Evolutionary conservation across 2,797 vertebrate species (phyloP).

Genomic region (Takifugu ocellatus): DNA sequence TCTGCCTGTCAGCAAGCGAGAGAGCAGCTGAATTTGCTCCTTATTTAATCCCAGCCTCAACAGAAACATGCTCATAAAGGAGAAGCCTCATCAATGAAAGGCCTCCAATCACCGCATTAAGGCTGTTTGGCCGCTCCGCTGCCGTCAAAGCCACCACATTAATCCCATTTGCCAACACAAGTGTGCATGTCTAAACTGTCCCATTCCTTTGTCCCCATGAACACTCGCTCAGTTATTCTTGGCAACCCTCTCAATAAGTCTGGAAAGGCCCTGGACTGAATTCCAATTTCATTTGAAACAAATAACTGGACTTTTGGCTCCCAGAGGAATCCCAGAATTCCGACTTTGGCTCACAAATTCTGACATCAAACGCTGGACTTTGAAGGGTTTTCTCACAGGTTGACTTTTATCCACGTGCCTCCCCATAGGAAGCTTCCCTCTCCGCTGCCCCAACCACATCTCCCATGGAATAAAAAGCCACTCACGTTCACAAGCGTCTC

Average conservation of each 20-base stretch:
- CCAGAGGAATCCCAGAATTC: too few species aligned
- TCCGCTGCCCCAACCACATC: not conserved
- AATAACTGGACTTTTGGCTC: not conserved
- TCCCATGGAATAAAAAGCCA: slow-evolving; percentile 35
- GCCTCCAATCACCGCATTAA: slow-evolving; percentile 63
- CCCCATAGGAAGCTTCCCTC: not conserved
- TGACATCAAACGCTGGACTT: too few species aligned
- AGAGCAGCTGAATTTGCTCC: slow-evolving; percentile 67
- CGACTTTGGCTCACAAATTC: too few species aligned
- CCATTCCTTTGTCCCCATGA: slow-evolving; percentile 35
- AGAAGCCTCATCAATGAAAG: slow-evolving; percentile 74
- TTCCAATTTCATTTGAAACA: slow-evolving; percentile 11
- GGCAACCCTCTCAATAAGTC: slow-evolving; percentile 4
- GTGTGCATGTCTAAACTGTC: slow-evolving; percentile 30
- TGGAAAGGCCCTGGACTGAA: not conserved
- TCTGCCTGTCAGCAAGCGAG: slow-evolving; percentile 66
- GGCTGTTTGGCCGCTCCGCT: slow-evolving; percentile 52
- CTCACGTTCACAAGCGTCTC: slow-evolving; percentile 97
- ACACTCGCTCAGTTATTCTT: slow-evolving; percentile 12
- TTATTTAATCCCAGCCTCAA: slow-evolving; percentile 83
- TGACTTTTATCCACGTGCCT: too few species aligned
- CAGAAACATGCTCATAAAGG: slow-evolving; percentile 73
- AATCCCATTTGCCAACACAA: slow-evolving; percentile 47
- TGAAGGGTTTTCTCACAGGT: too few species aligned
- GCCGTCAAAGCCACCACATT: slow-evolving; percentile 45